These are phyloP conservation scores for Zeuzera pyrina DNA, from an alignment of 2,888 invertebrate genomes.

Conservation along the genomic window DNA sequence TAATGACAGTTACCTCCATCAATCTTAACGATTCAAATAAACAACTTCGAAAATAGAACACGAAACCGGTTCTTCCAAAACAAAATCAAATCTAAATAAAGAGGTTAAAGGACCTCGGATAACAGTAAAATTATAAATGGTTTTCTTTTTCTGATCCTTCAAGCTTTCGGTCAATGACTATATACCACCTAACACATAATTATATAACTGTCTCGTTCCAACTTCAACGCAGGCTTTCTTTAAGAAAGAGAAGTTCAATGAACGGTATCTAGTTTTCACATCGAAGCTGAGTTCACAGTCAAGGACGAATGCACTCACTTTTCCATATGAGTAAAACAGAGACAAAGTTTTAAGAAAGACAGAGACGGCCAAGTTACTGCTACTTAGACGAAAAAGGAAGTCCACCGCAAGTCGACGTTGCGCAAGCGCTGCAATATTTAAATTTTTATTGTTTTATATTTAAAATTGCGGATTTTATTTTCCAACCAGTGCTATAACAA, in stretches of 20 bases:
- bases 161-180: constrained; percentile 63
- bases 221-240: constrained; percentile 18
- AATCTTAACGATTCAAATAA: too few relatives aligned
- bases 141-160: constrained; percentile 50
- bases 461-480: constrained; percentile 12
- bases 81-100: constrained; percentile 11
- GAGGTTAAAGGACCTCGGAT: constrained; percentile 43
- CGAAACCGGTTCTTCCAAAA: constrained; percentile 3
- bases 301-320: constrained; percentile 58
- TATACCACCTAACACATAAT: constrained; percentile 44
- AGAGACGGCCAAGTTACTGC: constrained; percentile 23
- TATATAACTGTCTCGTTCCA: constrained; percentile 31
- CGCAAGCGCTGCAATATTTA: constrained; percentile 34
- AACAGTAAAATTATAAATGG: constrained; percentile 46
- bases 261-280: constrained; percentile 55
- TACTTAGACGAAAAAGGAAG: constrained; percentile 40
- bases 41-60: background rate
- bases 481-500: too few relatives aligned
- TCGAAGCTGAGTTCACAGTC: constrained; percentile 43
- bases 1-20: too few relatives aligned
- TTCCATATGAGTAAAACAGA: constrained; percentile 26
- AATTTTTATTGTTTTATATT: constrained; percentile 23
- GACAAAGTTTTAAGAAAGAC: constrained; percentile 26
- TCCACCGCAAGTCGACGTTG: constrained; percentile 32
- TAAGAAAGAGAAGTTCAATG: constrained; percentile 27